phyloP scores from a whole-genome alignment of 2,113 vertebrate species.

The Etia nguti region DNA sequence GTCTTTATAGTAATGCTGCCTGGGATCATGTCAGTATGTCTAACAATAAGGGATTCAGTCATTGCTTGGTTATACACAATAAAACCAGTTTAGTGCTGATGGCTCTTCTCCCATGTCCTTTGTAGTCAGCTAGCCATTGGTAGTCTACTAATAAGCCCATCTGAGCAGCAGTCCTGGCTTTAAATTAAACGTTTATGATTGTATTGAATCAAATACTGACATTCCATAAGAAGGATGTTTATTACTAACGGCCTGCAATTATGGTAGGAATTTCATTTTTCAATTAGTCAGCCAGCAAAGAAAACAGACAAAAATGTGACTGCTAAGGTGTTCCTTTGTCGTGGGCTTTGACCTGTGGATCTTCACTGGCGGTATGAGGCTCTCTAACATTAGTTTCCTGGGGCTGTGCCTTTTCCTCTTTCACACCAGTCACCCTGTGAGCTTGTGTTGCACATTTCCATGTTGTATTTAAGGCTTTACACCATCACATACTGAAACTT shows the following conservation, averaged over 20 bases:
- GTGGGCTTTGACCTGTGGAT: not conserved
- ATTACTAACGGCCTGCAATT: not conserved
- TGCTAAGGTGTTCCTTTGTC: not conserved
- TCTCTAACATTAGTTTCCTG: constrained; percentile 28
- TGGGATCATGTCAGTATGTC: not conserved
- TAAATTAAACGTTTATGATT: not conserved
- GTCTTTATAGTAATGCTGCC: not conserved
- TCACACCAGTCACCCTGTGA: not conserved
- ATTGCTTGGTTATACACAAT: not conserved
- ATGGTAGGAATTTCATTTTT: not conserved
- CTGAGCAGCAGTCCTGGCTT: not conserved
- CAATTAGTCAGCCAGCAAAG: not conserved
- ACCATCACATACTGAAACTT: not conserved
- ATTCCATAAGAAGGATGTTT: not conserved
- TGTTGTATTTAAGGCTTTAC: not conserved
- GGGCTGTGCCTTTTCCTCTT: not conserved
- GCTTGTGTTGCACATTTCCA: not conserved
- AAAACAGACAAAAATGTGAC: not conserved
- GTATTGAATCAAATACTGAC: not conserved
- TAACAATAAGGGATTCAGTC: not conserved
- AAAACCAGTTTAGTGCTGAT: not conserved
- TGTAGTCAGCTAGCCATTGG: not conserved
- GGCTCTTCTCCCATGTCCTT: not conserved
- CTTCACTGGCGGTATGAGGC: not conserved
- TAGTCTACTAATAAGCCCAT: not conserved